Percentiles rank a stretch among this genome's conserved stretches.
Conservation (phyloP, 2,797 vertebrate species). For the Enteromius thamalakanensis region DNA sequence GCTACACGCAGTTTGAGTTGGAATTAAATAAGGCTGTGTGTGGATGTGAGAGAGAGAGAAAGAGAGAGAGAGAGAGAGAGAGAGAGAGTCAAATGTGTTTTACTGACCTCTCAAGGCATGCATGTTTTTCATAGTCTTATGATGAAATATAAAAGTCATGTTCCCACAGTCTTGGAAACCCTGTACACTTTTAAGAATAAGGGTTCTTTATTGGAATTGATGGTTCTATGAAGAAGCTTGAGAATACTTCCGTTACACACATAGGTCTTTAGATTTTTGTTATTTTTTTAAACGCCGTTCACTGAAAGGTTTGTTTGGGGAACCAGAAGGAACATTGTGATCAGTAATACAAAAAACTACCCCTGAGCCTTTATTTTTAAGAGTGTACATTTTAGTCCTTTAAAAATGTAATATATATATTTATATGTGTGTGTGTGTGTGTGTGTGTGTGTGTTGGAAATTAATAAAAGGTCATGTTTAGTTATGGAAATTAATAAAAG, state of each 20-base stretch:
- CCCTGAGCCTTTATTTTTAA: not conserved
- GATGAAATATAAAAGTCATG: conserved; percentile 21
- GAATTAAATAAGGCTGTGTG: conserved; percentile 32
- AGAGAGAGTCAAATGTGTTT: not conserved
- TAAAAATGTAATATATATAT: too few relatives aligned
- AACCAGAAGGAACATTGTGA: not conserved
- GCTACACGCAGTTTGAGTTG: conserved; percentile 50
- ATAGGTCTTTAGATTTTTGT: not conserved
- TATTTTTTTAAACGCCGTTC: not conserved
- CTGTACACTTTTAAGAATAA: not conserved
- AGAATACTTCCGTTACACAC: not conserved
- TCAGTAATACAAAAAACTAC: not conserved
- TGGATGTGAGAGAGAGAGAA: not conserved
- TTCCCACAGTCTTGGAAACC: not conserved
- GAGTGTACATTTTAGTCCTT: not conserved
- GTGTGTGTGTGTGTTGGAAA: not conserved
- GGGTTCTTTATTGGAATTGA: not conserved
- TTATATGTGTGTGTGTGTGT: not conserved
- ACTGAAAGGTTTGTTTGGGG: not conserved
- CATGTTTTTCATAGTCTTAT: conserved; percentile 38
- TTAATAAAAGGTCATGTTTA: not conserved
- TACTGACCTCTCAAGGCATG: conserved; percentile 39
- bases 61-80: not conserved
- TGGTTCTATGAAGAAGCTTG: not conserved
- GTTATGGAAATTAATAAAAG: not conserved